Percentiles rank a stretch among this genome's conserved stretches.
Conservation (phyloP, 1,140 invertebrate genomes). For the Zaprionus ornatus region DNA sequence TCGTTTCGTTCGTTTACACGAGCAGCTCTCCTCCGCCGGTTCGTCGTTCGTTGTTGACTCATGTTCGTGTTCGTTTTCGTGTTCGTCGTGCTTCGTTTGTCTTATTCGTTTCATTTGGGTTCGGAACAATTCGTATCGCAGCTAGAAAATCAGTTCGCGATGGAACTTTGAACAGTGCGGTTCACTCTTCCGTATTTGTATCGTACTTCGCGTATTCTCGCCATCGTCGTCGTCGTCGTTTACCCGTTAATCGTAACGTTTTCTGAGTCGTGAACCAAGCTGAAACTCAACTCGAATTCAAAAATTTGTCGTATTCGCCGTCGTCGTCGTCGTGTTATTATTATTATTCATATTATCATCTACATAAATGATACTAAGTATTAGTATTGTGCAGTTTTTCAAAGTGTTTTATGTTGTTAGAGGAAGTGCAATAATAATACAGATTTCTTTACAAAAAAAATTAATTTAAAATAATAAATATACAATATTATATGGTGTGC, state of each 20-base stretch:
- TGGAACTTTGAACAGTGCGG: slow-evolving; percentile 82
- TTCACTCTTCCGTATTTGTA: slow-evolving; percentile 73
- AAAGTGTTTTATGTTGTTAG: neutral
- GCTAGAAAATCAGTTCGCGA: slow-evolving; percentile 74
- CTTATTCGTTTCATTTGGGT: slow-evolving; percentile 18
- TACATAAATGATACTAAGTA: slow-evolving; percentile 7
- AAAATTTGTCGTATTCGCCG: neutral
- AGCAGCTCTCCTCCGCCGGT: slow-evolving; percentile 13
- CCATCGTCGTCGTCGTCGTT: slow-evolving; percentile 1
- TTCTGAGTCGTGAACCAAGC: slow-evolving; percentile 18
- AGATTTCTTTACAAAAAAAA: neutral
- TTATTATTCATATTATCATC: slow-evolving; percentile 27
- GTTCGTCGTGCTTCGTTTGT: slow-evolving; percentile 24
- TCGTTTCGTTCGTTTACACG: slow-evolving; percentile 32
- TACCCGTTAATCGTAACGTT: slow-evolving; percentile 32
- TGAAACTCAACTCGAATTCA: neutral
- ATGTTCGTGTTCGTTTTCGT: neutral
- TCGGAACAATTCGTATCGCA: slow-evolving; percentile 31
- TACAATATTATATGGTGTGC: neutral
- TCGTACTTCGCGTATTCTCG: slow-evolving; percentile 41
- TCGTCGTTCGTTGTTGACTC: neutral
- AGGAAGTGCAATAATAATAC: slow-evolving; percentile 24
- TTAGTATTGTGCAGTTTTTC: slow-evolving; percentile 20
- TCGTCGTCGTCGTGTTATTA: slow-evolving; percentile 43
- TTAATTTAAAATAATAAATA: neutral